phyloP scores from a whole-genome alignment of 2,888 invertebrate genomes.

The Pseudococcus longispinus region DNA sequence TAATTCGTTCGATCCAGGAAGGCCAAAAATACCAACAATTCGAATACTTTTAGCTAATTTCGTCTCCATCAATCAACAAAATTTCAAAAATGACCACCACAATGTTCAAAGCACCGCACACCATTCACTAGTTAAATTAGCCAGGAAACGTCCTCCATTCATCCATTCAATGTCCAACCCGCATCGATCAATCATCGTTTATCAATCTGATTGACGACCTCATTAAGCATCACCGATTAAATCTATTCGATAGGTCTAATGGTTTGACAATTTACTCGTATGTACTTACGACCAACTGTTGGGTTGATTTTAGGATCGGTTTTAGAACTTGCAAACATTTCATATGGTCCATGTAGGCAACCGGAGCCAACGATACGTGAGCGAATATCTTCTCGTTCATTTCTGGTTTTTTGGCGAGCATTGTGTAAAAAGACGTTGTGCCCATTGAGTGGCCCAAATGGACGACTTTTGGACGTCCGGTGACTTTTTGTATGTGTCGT shows the following conservation, averaged over 20 bases:
- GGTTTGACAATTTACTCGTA: neutral
- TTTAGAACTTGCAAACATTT: conserved; percentile 42
- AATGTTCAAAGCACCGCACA: neutral
- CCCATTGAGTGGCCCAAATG: conserved; percentile 94
- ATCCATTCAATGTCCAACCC: neutral
- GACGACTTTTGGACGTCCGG: conserved; percentile 67
- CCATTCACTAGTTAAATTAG: neutral
- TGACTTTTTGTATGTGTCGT: conserved; percentile 70
- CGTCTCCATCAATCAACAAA: too few species aligned
- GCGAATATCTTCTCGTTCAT: conserved; percentile 72
- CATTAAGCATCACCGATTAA: neutral
- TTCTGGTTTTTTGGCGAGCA: conserved; percentile 73
- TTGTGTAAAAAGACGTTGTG: conserved; percentile 76
- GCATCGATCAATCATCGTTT: neutral
- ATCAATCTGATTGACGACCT: neutral
- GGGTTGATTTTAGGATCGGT: conserved; percentile 18
- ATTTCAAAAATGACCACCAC: too few species aligned
- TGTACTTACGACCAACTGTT: conserved; percentile 46
- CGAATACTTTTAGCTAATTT: too few species aligned
- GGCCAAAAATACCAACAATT: too few species aligned
- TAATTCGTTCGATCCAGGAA: too few species aligned
- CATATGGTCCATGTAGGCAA: conserved; percentile 69
- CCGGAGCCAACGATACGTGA: conserved; percentile 67
- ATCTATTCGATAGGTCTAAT: neutral
- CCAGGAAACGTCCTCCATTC: neutral